Base-by-base conservation (phyloP, 2,113 vertebrate genomes). In the Anthoscopus minutus region DNA sequence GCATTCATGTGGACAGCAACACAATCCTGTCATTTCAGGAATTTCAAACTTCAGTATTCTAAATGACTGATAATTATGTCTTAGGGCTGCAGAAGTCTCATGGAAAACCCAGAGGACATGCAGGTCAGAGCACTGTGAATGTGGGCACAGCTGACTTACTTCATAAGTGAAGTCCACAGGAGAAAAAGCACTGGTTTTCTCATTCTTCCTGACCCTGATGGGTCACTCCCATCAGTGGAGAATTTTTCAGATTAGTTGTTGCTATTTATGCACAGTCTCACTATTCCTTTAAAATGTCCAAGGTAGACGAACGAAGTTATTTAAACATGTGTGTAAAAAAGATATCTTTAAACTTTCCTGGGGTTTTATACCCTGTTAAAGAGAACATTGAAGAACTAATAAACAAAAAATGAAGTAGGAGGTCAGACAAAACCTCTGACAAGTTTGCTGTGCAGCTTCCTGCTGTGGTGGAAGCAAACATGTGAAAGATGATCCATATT, bases 111-210 rank as follows among this genome's bases (percentile, higher is more conserved):
- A 64, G 30, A 64, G 11, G 12, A 45, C 4, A 20, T 0, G 2
- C 8, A 56, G 37, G 15, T 42, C 23, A 65, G 25, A 44, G 6
- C 0, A 0, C 38, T 30, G 20, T 24, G 37, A n/a, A 9, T 7
- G 9, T 45, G 11, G 14, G 16, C 45, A 24, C 8, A 80, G 18
- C 0, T 45, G 38, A 50, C 6, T 17, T 71, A 4, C 11, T 38
- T 18, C 30, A 44, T 44, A 80, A 6, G 4, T 19, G 16, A 60
- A 67, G 42, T 31, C 14, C 2, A 2, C 18, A 54, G n/a, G n/a
- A 57, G 5, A 21, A 51, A 0, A 4, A 45, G 5, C 3, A 6
- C 1, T 0, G 1, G 2, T 31, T 81, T 40, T 48, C 8, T 42
- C 7, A 25, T 67, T 53, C 20, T 2, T 2, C 33, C 45, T 66